Conservation (phyloP, 2,888 invertebrate genomes). For the Tenodera sinensis region DNA sequence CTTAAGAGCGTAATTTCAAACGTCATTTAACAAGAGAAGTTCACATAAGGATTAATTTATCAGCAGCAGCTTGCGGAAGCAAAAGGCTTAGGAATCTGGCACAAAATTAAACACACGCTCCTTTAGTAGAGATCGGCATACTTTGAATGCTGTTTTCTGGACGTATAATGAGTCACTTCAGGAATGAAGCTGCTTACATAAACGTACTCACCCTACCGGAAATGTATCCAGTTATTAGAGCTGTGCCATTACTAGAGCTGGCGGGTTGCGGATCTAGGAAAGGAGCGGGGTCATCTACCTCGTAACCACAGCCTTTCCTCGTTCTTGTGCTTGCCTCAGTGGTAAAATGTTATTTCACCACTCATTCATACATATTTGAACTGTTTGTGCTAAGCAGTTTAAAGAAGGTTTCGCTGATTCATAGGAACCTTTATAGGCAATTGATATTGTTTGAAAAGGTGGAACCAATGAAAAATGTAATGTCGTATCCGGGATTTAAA, state of each 20-base stretch:
- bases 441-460: no score
- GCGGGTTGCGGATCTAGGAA: neutral
- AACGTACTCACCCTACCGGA: neutral
- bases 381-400: no score
- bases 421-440: no score
- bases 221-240: no score
- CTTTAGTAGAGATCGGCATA: neutral
- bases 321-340: neutral
- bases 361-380: no score
- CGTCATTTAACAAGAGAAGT: neutral
- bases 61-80: neutral
- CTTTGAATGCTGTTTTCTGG: neutral
- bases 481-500: no score
- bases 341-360: neutral
- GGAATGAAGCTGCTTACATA: neutral
- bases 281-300: neutral
- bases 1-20: neutral
- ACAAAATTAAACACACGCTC: no score
- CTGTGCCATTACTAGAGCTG: neutral
- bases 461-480: no score
- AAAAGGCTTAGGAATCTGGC: no score
- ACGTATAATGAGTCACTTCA: no score
- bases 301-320: neutral
- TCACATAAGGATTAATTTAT: neutral
- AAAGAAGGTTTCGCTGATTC: no score